A percentile compares a stretch with the other conserved stretches of the same genome.
phyloP scores from a whole-genome alignment of 2,797 vertebrate species.

The Melanotaenia pygmaea region DNA sequence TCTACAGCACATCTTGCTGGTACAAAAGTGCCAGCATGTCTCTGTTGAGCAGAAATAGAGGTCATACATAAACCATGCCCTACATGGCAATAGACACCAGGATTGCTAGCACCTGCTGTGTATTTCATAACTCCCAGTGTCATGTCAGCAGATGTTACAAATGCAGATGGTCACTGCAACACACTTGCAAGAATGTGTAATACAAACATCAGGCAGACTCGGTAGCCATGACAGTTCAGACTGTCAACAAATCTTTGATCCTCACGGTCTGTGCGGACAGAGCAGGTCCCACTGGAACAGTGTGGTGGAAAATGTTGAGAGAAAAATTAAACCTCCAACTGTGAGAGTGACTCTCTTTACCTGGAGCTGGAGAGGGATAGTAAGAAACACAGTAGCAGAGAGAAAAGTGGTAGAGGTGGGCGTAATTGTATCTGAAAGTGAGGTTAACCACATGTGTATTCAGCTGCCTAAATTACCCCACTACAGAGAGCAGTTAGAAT shows the following conservation, averaged over 20 bases:
- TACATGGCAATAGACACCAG: slow-evolving; percentile 29
- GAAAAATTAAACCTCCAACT: slow-evolving; percentile 51
- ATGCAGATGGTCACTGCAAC: slow-evolving; percentile 29
- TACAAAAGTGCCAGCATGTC: slow-evolving; percentile 3
- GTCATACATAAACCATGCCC: slow-evolving; percentile 46
- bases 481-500: slow-evolving; percentile 34
- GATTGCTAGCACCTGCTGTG: slow-evolving; percentile 33
- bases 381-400: slow-evolving; percentile 55
- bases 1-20: slow-evolving; percentile 20
- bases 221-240: slow-evolving; percentile 53
- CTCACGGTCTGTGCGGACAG: slow-evolving; percentile 38
- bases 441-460: slow-evolving; percentile 61
- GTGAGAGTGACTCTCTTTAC: slow-evolving; percentile 61
- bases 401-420: slow-evolving; percentile 53
- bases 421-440: slow-evolving; percentile 68
- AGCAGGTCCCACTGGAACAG: slow-evolving; percentile 32
- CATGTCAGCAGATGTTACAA: slow-evolving; percentile 45
- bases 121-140: slow-evolving; percentile 14
- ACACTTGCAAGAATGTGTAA: slow-evolving; percentile 34
- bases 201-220: slow-evolving; percentile 49
- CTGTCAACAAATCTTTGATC: slow-evolving; percentile 66
- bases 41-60: slow-evolving; percentile 46
- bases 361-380: slow-evolving; percentile 37
- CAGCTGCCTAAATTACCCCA: slow-evolving; percentile 41
- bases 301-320: slow-evolving; percentile 46